Evolutionary conservation across 2,797 vertebrate genomes (phyloP), one percentile per base, ranked within the genome.

Genomic region (Spatula clypeata): DNA sequence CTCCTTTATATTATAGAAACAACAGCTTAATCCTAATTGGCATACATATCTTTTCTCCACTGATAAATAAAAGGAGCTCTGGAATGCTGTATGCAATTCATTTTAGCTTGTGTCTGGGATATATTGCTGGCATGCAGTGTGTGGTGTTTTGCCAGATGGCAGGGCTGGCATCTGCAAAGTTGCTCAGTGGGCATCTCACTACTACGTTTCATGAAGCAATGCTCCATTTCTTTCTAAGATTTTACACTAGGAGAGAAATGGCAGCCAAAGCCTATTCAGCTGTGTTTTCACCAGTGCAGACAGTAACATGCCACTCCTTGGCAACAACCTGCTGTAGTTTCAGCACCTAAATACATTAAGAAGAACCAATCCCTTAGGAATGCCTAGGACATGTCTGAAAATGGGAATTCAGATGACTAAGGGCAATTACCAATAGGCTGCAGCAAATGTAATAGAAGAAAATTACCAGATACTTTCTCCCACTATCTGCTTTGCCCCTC

Each of bases 1-100:
- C 36, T 92, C n/a, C 53, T 82, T 83, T 82, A 69, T 44, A 71
- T 73, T 93, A 67, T 13, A 84, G 76, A 88, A 95, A 86, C 36
- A 95, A 76, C n/a, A 71, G n/a, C 71, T 93, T 87, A 90, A 90
- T 82, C 55, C 40, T 92, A 83, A 93, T 53, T 92, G 90, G 74
- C 74, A 92, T 65, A 74, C 32, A 4, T 64, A 73, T 88, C 70
- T 86, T 90, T 81, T 55, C 71, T 81, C 54, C 67, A 38, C 27
- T 77, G 90, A 84, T 85, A 94, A 95, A 93, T 77, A 93, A 86
- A 88, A 84, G 34, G 64, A 93, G 32, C 67, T 77, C 80, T 77
- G 83, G 90, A 95, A 88, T 82, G 77, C 23, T 77, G 23, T 8
- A 69, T 58, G 47, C 66, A 76, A 84, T 92, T 92, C 77, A 93